phyloP scores from a whole-genome alignment of 2,113 vertebrate species.

The Anguilla japonica region DNA sequence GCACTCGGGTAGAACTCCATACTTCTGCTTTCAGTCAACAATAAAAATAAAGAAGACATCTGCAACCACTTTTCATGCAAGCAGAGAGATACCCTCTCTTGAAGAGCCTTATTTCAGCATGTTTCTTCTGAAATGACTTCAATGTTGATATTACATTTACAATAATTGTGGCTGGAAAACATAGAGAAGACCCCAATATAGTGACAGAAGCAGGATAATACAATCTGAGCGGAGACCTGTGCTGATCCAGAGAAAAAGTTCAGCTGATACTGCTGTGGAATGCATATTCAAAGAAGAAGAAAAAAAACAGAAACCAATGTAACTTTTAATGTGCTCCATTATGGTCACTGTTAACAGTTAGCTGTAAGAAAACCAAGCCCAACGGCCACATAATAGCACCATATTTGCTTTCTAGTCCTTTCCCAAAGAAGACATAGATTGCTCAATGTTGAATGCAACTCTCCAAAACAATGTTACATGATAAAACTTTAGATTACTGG shows the following conservation, averaged over 20 bases:
- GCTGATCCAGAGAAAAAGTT: not conserved
- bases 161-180: not conserved
- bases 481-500: not conserved
- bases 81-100: not conserved
- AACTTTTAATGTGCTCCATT: too few species aligned
- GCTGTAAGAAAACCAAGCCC: not conserved
- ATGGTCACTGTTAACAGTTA: too few species aligned
- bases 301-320: too few species aligned
- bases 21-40: slow-evolving; percentile 31
- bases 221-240: not conserved
- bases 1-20: not conserved
- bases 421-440: not conserved
- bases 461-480: slow-evolving; percentile 10
- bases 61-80: slow-evolving; percentile 25
- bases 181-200: not conserved
- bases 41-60: slow-evolving; percentile 15
- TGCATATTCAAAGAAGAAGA: too few species aligned
- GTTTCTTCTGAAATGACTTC: not conserved
- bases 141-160: not conserved
- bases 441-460: not conserved
- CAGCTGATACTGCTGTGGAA: not conserved
- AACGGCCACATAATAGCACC: not conserved
- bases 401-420: not conserved
- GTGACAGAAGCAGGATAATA: not conserved
- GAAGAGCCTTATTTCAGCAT: not conserved